phyloP scores from a whole-genome alignment of 2,888 invertebrate genomes.

The Mimas tiliae region DNA sequence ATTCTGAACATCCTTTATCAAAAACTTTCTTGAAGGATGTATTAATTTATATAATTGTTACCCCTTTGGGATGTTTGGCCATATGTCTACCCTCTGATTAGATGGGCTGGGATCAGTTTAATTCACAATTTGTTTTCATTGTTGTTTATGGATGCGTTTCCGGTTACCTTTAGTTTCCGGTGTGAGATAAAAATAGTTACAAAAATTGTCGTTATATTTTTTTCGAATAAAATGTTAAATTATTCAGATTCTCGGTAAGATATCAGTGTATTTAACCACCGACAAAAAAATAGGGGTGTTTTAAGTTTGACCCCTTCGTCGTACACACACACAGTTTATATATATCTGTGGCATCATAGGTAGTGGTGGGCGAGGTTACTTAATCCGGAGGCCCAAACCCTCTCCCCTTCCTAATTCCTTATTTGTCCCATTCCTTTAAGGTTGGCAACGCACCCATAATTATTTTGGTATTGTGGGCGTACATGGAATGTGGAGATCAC shows the following conservation, averaged over 20 bases:
- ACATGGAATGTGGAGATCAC: no score
- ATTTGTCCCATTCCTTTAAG: no score
- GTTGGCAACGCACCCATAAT: no score
- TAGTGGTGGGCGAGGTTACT: no score
- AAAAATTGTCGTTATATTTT: background rate
- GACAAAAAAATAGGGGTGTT: no score
- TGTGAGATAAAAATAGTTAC: constrained; percentile 34
- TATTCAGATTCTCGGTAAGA: background rate
- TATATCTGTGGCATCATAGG: no score
- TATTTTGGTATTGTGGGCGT: no score
- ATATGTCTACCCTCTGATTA: constrained; percentile 74
- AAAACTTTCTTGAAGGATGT: constrained; percentile 61
- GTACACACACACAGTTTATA: no score
- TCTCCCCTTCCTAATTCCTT: no score
- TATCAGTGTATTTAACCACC: no score
- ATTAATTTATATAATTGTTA: constrained; percentile 83
- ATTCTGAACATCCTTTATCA: constrained; percentile 12
- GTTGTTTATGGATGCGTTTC: constrained; percentile 63
- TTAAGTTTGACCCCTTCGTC: no score
- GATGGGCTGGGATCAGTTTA: constrained; percentile 66
- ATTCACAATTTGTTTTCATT: constrained; percentile 81
- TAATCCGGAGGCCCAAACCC: no score
- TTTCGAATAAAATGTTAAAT: background rate
- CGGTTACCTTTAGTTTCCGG: constrained; percentile 60
- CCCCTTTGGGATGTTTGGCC: constrained; percentile 74